phyloP scores from a whole-genome alignment of 2,113 vertebrate genomes.

The Bolborhynchus lineola region DNA sequence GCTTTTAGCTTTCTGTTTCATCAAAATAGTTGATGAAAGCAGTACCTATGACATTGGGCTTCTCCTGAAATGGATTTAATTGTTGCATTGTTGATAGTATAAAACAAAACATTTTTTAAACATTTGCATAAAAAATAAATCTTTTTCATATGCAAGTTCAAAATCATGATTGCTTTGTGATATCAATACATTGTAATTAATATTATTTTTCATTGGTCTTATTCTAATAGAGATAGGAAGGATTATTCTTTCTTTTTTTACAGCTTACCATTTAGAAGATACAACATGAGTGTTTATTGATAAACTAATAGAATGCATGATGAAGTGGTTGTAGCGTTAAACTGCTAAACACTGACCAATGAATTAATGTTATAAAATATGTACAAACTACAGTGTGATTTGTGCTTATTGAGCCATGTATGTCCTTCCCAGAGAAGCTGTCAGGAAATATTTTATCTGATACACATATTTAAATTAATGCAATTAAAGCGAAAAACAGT shows the following conservation, averaged over 20 bases:
- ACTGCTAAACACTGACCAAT: slow-evolving; percentile 50
- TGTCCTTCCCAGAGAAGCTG: slow-evolving; percentile 33
- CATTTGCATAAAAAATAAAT: background rate
- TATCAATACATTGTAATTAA: slow-evolving; percentile 42
- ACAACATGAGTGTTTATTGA: slow-evolving; percentile 7
- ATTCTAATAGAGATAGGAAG: background rate
- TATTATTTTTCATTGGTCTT: background rate
- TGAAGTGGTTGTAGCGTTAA: background rate
- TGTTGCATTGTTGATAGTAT: background rate
- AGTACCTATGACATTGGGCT: background rate
- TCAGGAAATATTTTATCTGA: slow-evolving; percentile 52
- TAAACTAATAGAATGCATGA: slow-evolving; percentile 23
- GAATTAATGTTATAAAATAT: slow-evolving; percentile 61
- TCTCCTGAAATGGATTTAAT: slow-evolving; percentile 1
- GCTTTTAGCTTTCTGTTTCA: background rate
- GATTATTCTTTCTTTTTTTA: background rate
- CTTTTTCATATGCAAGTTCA: background rate
- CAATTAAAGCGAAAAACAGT: slow-evolving; percentile 55
- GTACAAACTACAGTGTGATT: slow-evolving; percentile 1
- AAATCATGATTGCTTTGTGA: slow-evolving; percentile 17
- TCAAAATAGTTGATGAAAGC: background rate
- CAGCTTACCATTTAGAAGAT: slow-evolving; percentile 8
- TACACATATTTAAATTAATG: slow-evolving; percentile 42
- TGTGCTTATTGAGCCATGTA: background rate
- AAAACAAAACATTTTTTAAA: background rate